Percentiles rank a stretch among this genome's conserved stretches.
These are phyloP conservation scores for Dynastes grantii DNA, from an alignment of 2,888 invertebrate species.

Conservation along the genomic window DNA sequence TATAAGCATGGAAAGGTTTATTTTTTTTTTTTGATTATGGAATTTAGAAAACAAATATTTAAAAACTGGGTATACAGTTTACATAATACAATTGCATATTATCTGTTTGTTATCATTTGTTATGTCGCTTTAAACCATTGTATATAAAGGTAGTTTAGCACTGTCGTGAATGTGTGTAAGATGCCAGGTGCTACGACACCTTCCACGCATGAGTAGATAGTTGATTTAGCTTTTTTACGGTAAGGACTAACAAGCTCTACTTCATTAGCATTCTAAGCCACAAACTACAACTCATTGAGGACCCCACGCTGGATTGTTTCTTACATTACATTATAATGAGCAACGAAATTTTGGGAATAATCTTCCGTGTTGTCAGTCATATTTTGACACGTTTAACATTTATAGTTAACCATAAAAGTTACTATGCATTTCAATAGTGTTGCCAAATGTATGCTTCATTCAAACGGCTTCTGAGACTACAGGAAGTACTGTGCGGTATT, in stretches of 20 bases:
- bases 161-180: no score
- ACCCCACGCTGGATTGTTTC: not conserved
- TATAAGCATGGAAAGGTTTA: no score
- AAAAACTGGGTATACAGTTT: not conserved
- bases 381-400: no score
- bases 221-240: not conserved
- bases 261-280: conserved; percentile 11
- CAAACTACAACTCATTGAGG: conserved; percentile 15
- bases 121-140: not conserved
- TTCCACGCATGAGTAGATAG: conserved; percentile 10
- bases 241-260: conserved; percentile 14
- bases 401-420: no score
- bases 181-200: no score
- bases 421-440: no score
- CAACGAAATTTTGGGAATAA: not conserved
- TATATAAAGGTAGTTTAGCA: not conserved
- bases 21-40: no score
- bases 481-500: no score
- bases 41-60: not conserved
- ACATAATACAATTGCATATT: conserved; percentile 23
- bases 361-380: no score
- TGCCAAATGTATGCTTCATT: no score
- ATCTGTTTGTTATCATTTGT: conserved; percentile 2
- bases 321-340: not conserved
- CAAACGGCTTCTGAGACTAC: no score